Percentiles rank a stretch among this genome's conserved stretches.
These are phyloP conservation scores for Melanotaenia parkinsoni DNA, from an alignment of 2,797 vertebrate species.

Conservation along the genomic window DNA sequence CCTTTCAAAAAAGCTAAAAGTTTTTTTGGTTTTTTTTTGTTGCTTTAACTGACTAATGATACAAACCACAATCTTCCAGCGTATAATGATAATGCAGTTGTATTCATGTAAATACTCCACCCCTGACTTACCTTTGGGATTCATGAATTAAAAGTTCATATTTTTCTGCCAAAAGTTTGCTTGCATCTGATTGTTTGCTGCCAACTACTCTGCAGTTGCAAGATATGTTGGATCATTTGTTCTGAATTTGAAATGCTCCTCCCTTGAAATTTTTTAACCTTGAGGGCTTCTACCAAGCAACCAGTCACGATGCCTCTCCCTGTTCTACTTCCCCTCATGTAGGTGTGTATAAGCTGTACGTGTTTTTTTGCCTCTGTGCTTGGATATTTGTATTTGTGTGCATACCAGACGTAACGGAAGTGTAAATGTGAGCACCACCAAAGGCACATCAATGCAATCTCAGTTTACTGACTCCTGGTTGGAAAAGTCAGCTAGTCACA, in stretches of 20 bases:
- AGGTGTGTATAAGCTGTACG: constrained; percentile 7
- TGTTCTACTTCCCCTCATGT: constrained; percentile 30
- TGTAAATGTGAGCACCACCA: constrained; percentile 16
- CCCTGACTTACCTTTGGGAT: constrained; percentile 50
- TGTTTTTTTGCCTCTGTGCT: constrained; percentile 18
- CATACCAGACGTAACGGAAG: constrained; percentile 2
- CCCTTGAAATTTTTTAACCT: constrained; percentile 60
- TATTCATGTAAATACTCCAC: constrained; percentile 44
- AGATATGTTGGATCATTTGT: constrained; percentile 63
- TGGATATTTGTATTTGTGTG: constrained; percentile 2
- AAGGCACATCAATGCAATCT: constrained; percentile 19
- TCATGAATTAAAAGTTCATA: constrained; percentile 30
- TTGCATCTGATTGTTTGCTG: constrained; percentile 55
- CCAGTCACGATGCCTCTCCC: constrained; percentile 59
- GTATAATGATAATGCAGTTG: constrained; percentile 38
- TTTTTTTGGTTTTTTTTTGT: background rate
- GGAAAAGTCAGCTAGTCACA: constrained; percentile 40
- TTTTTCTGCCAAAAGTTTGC: constrained; percentile 52
- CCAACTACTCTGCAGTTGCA: constrained; percentile 52
- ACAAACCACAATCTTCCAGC: constrained; percentile 37
- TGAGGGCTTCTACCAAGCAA: constrained; percentile 61
- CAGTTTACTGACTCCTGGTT: constrained; percentile 51
- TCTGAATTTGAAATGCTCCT: constrained; percentile 69
- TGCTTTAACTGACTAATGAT: constrained; percentile 38
- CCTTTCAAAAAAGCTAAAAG: constrained; percentile 5